Percentiles rank a stretch among this genome's conserved stretches.
phyloP scores from a whole-genome alignment of 2,888 invertebrate species.

The Lasioglossum zephyrum region DNA sequence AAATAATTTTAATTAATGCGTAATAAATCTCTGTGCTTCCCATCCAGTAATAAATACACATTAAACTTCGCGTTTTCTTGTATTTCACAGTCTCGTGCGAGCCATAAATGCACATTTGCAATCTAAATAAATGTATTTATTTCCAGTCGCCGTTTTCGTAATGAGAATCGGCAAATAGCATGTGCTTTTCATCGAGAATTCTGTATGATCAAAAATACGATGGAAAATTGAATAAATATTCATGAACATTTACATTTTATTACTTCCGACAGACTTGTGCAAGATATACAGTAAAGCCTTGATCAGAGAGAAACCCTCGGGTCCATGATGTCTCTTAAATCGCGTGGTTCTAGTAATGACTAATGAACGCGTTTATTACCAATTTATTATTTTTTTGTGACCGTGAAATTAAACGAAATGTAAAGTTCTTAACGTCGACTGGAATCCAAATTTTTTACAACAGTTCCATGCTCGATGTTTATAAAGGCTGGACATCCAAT shows the following conservation, averaged over 20 bases:
- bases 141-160: background rate
- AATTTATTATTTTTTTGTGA: background rate
- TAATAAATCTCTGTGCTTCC: background rate
- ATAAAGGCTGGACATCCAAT: background rate
- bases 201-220: background rate
- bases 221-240: background rate
- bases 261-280: background rate
- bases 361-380: background rate
- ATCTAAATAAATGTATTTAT: background rate
- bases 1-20: background rate
- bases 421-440: background rate
- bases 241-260: background rate
- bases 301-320: too few species aligned
- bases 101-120: background rate
- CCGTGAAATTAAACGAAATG: background rate
- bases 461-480: background rate
- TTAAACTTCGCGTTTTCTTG: background rate
- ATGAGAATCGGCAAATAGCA: background rate
- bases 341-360: background rate
- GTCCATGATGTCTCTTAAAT: too few species aligned
- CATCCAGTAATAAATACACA: background rate
- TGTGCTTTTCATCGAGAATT: background rate
- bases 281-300: background rate
- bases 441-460: background rate
- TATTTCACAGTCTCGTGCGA: background rate